phyloP scores from a whole-genome alignment of 2,888 invertebrate species.

The Bibio marci region DNA sequence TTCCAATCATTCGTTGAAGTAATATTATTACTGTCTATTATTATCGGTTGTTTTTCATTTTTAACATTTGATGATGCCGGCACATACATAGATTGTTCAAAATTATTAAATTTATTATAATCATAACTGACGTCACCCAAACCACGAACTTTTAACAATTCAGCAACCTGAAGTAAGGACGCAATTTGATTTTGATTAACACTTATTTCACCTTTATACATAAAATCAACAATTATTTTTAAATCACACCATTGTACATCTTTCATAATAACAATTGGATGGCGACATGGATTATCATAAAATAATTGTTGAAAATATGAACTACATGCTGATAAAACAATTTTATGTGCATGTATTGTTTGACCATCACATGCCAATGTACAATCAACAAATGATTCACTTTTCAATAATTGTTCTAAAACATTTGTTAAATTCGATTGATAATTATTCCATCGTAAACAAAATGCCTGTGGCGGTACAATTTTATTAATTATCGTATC shows the following conservation, averaged over 20 bases:
- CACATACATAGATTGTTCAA: not conserved
- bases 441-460: constrained; percentile 87
- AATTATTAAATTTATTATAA: constrained; percentile 1
- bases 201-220: constrained; percentile 94
- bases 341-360: constrained; percentile 82
- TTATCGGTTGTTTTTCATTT: too few species aligned
- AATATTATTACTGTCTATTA: too few species aligned
- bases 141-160: constrained; percentile 71
- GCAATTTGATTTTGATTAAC: constrained; percentile 83
- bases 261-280: constrained; percentile 84
- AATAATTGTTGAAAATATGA: constrained; percentile 83
- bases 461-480: constrained; percentile 79
- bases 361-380: constrained; percentile 83
- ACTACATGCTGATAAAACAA: constrained; percentile 84
- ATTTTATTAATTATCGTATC: too few species aligned
- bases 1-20: too few species aligned
- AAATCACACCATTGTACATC: constrained; percentile 81
- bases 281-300: constrained; percentile 83
- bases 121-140: constrained; percentile 70
- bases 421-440: constrained; percentile 69
- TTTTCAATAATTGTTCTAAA: constrained; percentile 72
- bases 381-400: constrained; percentile 80
- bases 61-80: too few species aligned
- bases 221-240: constrained; percentile 82
- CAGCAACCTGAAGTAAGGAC: constrained; percentile 69